Evolutionary conservation across 2,797 vertebrate species (phyloP), one percentile per base, ranked within the genome.

Genomic region (Acipenser oxyrinchus): DNA sequence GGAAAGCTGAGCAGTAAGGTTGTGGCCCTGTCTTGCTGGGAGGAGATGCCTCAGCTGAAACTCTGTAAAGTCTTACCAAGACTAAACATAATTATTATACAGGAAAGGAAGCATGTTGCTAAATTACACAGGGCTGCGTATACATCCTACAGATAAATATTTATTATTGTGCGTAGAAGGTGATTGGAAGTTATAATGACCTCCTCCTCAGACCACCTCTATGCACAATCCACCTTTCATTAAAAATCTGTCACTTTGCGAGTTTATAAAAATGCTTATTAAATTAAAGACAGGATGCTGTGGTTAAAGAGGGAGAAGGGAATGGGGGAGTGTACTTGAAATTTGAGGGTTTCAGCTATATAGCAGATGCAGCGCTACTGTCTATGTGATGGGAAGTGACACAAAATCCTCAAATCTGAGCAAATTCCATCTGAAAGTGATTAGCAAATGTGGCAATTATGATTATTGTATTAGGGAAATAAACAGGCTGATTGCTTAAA

Each of bases 41-140:
- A 37, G 37, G 37, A 37, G 37, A 37, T 37, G 37, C 37, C 37
- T 37, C 37, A 37, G 37, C 5, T 37, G 37, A 37, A 37, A 37
- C 37, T 37, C 37, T 37, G 37, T 18, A 18, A 18, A 18, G 18
- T 37, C 75, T 71, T 63, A 66, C 51, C 49, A 81, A 90, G 89
- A 90, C 88, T 90, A 91, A 91, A 90, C 88, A 90, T 85, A 83
- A 84, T 89, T 84, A 80, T 80, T 82, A 78, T 79, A 81, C 83
- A 90, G 87, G 87, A 90, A 90, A 87, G 86, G 87, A 88, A 80
- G 79, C 82, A 81, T 79, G 73, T 72, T 76, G 75, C 81, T 83
- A 82, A 87, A 87, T 91, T 86, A 82, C 80, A 80, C 77, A 73
- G 61, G 18, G 64, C 70, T 68, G 70, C 71, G 71, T 81, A 86